Conservation (phyloP, 2,888 invertebrate genomes). For the Drosophila fulvimacula region DNA sequence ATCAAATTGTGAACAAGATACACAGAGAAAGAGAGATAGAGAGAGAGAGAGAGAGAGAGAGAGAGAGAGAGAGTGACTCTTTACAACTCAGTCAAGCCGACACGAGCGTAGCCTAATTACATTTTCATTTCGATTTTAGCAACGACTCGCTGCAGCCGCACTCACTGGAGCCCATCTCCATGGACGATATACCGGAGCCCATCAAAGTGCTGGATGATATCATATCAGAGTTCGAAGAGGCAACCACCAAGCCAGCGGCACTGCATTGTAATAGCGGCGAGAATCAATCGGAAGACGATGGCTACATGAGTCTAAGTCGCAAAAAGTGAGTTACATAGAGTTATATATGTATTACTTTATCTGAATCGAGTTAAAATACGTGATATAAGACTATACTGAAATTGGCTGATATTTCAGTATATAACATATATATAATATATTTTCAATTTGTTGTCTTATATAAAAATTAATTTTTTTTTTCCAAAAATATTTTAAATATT, state of each 20-base stretch:
- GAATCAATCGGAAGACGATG: constrained; percentile 95
- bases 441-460: too few relatives aligned
- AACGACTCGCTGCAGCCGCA: constrained; percentile 60
- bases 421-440: too few relatives aligned
- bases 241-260: constrained; percentile 83
- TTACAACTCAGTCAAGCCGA: not conserved
- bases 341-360: too few relatives aligned
- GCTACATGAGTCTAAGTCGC: constrained; percentile 96
- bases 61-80: not conserved
- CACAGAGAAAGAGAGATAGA: not conserved
- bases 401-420: too few relatives aligned
- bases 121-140: constrained; percentile 44
- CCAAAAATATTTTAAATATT: too few relatives aligned
- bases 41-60: too few relatives aligned
- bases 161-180: constrained; percentile 82
- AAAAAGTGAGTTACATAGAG: constrained; percentile 86
- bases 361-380: too few relatives aligned
- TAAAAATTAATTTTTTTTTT: too few relatives aligned
- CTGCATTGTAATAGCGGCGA: constrained; percentile 88
- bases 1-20: constrained; percentile 47
- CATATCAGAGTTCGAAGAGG: constrained; percentile 95
- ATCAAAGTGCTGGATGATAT: constrained; percentile 95
- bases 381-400: too few relatives aligned
- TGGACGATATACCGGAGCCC: constrained; percentile 95
- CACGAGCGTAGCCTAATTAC: constrained; percentile 37